Evolutionary conservation across 2,888 invertebrate species (phyloP).

Genomic region (Dendrolimus pini): DNA sequence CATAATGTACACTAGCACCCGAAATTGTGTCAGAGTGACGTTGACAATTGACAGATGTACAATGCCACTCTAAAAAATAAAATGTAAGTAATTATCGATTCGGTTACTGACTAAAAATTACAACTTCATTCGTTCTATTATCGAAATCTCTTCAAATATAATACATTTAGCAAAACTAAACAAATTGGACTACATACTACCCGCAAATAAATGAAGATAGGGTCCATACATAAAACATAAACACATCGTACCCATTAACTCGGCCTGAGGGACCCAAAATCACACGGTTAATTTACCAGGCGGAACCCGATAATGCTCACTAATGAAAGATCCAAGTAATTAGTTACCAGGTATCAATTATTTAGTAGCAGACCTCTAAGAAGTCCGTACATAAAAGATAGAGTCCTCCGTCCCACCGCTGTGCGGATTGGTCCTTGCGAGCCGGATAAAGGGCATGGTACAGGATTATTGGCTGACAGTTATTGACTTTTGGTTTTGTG

Average conservation of each 20-base stretch:
- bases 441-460: not conserved
- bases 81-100: too few species aligned
- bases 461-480: not conserved
- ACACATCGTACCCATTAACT: conserved; percentile 20
- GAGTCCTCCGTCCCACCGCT: not conserved
- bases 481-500: not conserved
- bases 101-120: too few species aligned
- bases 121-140: too few species aligned
- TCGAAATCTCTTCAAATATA: too few species aligned
- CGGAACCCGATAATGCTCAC: conserved; percentile 26
- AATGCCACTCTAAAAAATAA: too few species aligned
- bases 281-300: conserved; percentile 2
- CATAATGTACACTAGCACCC: too few species aligned
- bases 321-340: conserved; percentile 43
- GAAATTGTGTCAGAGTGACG: too few species aligned
- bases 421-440: not conserved
- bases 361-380: conserved; percentile 21
- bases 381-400: not conserved
- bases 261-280: conserved; percentile 21
- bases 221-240: not conserved
- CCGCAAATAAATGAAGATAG: not conserved
- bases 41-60: too few species aligned
- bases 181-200: too few species aligned
- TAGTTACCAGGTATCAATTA: conserved; percentile 51
- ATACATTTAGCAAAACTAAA: too few species aligned